Evolutionary conservation across 2,888 invertebrate species (phyloP).

Genomic region (Byasa hedistus): DNA sequence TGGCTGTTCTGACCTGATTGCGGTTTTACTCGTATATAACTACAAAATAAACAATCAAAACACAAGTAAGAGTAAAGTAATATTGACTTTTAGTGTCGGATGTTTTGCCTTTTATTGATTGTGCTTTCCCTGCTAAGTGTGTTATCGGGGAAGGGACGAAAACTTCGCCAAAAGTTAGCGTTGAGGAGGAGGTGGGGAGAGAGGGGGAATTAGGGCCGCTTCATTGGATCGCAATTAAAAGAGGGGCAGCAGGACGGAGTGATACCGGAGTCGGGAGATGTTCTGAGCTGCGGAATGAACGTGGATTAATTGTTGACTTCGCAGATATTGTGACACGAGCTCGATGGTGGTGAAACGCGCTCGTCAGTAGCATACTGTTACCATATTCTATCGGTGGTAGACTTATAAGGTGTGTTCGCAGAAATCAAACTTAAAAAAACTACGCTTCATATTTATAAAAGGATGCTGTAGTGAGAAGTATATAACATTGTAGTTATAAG

Average conservation of each 20-base stretch:
- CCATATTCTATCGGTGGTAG: too few species aligned
- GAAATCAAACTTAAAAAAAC: too few species aligned
- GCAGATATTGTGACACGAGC: conserved; percentile 10
- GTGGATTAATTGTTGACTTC: conserved; percentile 28
- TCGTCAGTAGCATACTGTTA: too few species aligned
- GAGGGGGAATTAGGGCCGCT: conserved; percentile 63
- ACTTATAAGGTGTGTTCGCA: too few species aligned
- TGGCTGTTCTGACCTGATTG: too few species aligned
- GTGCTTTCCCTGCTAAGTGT: conserved; percentile 44
- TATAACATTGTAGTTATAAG: too few species aligned
- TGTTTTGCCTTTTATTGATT: conserved; percentile 59
- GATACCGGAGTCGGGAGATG: conserved; percentile 45
- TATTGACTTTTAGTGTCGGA: conserved; percentile 47
- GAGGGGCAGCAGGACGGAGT: conserved; percentile 50
- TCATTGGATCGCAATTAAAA: conserved; percentile 77
- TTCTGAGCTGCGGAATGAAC: conserved; percentile 13
- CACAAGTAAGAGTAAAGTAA: conserved; percentile 33
- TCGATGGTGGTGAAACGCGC: too few species aligned
- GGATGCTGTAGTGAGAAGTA: too few species aligned
- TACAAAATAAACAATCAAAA: not conserved
- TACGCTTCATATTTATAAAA: too few species aligned
- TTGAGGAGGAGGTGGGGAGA: conserved; percentile 32
- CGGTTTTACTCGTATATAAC: too few species aligned
- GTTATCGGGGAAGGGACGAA: conserved; percentile 45
- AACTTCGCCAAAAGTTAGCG: conserved; percentile 37